Percentiles rank a stretch among this genome's conserved stretches.
These are phyloP conservation scores for Hormaphis cornu DNA, from an alignment of 1,140 invertebrate species.

Conservation along the genomic window DNA sequence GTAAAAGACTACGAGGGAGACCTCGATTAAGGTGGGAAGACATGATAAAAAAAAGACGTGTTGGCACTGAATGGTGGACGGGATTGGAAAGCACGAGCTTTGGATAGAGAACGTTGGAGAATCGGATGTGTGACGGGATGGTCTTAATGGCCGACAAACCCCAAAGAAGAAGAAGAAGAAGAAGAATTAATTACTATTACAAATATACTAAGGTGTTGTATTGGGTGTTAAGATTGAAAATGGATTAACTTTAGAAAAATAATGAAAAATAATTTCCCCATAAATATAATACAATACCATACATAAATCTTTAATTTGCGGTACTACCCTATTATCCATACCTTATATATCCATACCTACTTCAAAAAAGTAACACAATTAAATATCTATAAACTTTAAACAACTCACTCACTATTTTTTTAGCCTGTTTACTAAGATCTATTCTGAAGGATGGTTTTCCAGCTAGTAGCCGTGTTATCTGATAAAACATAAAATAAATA, in stretches of 20 bases:
- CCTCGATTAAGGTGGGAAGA: no score
- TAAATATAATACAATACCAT: neutral
- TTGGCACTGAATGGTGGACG: no score
- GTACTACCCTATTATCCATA: constrained; percentile 10
- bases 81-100: no score
- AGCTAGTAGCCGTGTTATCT: constrained; percentile 25
- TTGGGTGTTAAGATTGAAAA: no score
- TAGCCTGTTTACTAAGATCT: constrained; percentile 30
- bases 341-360: neutral
- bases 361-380: constrained; percentile 1
- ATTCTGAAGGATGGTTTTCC: constrained; percentile 26
- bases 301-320: neutral
- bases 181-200: no score
- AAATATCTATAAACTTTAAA: neutral
- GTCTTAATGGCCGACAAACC: no score
- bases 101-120: no score
- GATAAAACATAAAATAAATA: constrained; percentile 31
- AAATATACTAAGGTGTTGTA: no score
- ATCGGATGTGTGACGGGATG: no score
- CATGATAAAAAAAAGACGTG: no score
- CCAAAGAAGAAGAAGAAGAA: no score
- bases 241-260: neutral
- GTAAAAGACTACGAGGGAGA: no score
- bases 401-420: constrained; percentile 28
- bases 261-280: neutral